Evolutionary conservation across 2,888 invertebrate genomes (phyloP), one percentile per base, ranked within the genome.

Genomic region (Sinodicranocentrus sp.): DNA sequence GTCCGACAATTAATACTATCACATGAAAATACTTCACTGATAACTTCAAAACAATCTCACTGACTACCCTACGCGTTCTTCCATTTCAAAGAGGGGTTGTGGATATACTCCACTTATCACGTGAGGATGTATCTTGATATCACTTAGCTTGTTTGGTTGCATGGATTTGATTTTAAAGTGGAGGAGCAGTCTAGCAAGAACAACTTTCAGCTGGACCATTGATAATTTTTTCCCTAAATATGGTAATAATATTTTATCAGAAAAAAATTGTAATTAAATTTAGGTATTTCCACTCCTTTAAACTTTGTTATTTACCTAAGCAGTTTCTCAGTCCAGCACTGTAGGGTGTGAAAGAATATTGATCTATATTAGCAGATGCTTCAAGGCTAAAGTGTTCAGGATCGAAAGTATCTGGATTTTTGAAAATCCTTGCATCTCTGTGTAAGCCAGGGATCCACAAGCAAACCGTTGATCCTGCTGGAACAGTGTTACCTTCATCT

Each of bases 241-340:
- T 19, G 17, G 19, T 6, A 52, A 52, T 48, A 48, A 48, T 48
- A 52, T 1, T 6, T 1, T 17, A 19, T n/a, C 19, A 52, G 19
- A 52, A 17, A 48, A 8, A 48, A 3, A 48, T 8, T 48, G 17
- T 15, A 48, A 48, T 48, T n/a, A n/a, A n/a, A 13, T 48, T 48
- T 48, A 8, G 13, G 19, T 8, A 17, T 52, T n/a, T 44, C 2
- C 15, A 1, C 10, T 44, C 44, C 10, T n/a, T 1, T 44, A 44
- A 44, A 1, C n/a, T 8, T n/a, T n/a, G n/a, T n/a, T 2, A 17
- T 19, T 52, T 68, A 67, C 78, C 79, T 15, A 79, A 61, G 21
- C 79, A 79, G 59, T 79, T 79, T 61, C 79, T 59, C 10, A 71
- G 71, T 1, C 80, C 80, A 21, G 21, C 23, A 43, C 82, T 73